These are phyloP conservation scores for Phytoseiulus persimilis DNA, from an alignment of 2,888 invertebrate genomes.

Conservation along the genomic window DNA sequence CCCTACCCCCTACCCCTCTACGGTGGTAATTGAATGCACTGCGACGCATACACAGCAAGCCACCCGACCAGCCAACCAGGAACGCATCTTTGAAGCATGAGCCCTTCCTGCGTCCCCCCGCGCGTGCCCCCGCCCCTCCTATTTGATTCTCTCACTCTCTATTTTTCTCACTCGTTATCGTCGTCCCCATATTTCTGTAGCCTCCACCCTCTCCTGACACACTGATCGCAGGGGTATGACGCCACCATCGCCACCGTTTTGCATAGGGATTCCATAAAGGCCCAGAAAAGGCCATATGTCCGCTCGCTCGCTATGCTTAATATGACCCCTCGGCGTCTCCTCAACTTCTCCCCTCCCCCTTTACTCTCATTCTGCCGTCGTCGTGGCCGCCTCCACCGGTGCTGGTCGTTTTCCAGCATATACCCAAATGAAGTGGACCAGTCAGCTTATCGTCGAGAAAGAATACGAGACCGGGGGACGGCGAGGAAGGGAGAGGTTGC, in stretches of 20 bases:
- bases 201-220: neutral
- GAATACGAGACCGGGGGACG: neutral
- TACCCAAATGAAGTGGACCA: neutral
- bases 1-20: neutral
- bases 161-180: neutral
- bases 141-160: neutral
- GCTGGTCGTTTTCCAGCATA: neutral
- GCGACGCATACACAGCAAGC: neutral
- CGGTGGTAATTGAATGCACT: neutral
- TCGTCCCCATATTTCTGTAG: neutral
- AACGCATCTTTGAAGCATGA: neutral
- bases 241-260: neutral
- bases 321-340: neutral
- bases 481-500: neutral
- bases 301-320: neutral
- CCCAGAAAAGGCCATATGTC: neutral
- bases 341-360: neutral
- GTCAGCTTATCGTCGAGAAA: conserved; percentile 5
- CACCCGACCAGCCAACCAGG: neutral
- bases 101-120: neutral
- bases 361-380: neutral
- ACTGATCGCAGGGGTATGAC: neutral
- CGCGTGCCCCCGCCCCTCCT: neutral
- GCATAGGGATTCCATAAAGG: conserved; percentile 5
- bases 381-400: neutral